phyloP scores from a whole-genome alignment of 2,797 vertebrate species.

The Hypotaenidia philippensis region DNA sequence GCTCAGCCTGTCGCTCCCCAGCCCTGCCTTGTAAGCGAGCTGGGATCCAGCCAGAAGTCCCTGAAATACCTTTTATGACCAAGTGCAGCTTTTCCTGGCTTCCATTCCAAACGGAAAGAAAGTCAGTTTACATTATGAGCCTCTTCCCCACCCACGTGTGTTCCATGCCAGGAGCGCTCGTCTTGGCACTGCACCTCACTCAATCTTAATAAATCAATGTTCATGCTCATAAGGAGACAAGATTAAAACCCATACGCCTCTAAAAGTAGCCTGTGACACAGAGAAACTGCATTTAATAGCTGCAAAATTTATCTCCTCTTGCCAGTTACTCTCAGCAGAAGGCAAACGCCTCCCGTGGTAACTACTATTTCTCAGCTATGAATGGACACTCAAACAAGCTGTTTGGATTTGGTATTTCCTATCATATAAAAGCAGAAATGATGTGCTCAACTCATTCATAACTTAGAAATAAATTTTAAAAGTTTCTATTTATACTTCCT shows the following conservation, averaged over 20 bases:
- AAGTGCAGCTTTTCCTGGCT: background rate
- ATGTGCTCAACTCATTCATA: background rate
- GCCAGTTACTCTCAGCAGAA: background rate
- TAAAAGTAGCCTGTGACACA: background rate
- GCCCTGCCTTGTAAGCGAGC: rapidly evolving
- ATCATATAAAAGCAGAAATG: background rate
- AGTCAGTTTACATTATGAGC: background rate
- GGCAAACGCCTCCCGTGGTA: background rate
- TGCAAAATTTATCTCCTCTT: background rate
- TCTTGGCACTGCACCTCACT: background rate
- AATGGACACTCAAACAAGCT: background rate
- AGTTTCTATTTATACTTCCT: background rate
- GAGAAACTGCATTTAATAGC: background rate
- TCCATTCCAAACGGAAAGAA: background rate
- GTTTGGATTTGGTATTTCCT: background rate
- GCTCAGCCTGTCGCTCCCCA: rapidly evolving
- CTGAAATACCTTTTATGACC: background rate
- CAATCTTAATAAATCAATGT: background rate
- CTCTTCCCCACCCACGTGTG: background rate
- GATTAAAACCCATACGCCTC: background rate
- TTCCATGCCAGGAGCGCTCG: background rate
- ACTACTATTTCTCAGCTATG: background rate
- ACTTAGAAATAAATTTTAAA: background rate
- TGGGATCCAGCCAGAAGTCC: background rate
- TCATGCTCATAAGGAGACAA: background rate